Evolutionary conservation across 2,888 invertebrate species (phyloP), one percentile per base, ranked within the genome.

Genomic region (Slavum lentiscoides): DNA sequence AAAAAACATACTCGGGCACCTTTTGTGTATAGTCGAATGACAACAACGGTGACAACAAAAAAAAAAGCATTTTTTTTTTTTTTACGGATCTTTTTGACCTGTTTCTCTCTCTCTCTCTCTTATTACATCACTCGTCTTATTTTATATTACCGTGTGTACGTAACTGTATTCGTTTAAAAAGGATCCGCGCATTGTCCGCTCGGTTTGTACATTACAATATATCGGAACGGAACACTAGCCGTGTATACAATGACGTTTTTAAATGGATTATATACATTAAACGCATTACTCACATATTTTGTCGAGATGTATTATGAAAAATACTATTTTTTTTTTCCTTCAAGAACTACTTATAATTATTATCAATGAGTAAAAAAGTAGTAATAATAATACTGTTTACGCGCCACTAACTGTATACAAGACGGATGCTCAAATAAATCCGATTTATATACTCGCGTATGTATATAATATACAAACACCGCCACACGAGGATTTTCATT

Each of bases 61-160:
- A 30, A 64, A 80, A 80, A 80, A 43, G 55, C 58, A 49, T 80
- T 80, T 80, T 80, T 80, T 74, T 72, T 70, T 69, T 80, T 74
- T 72, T 70, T 69, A 80, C 19, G 43, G n/a, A 62, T 72, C 70
- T 43, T 58, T 74, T 74, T 55, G 74, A 75, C 39, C 66, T 66
- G 74, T 66, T 75, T 58, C 37, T 72, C 61, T 64, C 55, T 72
- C 17, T 0, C 17, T 13, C 59, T 21, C 43, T 8, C 17, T 37
- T 39, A 23, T 21, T 61, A 61, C n/a, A 19, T 49, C 8, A 17
- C 43, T 21, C 17, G 11, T 68, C 19, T 68, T 19, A 53, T 13
- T 6, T 7, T 39, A n/a, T 39, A n/a, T 13, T 11, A 43, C n/a
- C 43, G 64, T 30, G 74, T 75, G 21, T 75, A 66, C 66, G 23